These are phyloP conservation scores for Melanotaenia nigrans DNA, from an alignment of 2,797 vertebrate species.

Conservation along the genomic window DNA sequence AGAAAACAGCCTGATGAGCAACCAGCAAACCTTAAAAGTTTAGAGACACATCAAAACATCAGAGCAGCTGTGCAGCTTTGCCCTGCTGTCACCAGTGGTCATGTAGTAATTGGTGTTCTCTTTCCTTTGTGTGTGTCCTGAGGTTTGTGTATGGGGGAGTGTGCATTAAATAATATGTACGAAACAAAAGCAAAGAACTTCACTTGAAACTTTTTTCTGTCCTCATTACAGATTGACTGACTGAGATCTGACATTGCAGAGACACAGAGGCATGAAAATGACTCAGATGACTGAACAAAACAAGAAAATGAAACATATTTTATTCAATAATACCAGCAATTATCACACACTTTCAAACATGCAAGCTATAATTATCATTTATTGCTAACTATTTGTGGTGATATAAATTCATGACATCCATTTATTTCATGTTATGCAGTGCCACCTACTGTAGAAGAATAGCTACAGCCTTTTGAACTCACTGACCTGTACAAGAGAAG, in stretches of 20 bases:
- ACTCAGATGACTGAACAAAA: not conserved
- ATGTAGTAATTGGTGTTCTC: slow-evolving; percentile 38
- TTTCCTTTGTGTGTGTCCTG: not conserved
- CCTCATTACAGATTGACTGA: slow-evolving; percentile 51
- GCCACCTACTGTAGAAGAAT: slow-evolving; percentile 49
- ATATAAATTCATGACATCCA: not conserved
- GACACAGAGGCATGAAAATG: not conserved
- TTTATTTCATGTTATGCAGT: slow-evolving; percentile 31
- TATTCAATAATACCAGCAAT: not conserved
- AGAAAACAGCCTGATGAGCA: slow-evolving; percentile 1
- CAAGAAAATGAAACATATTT: no score
- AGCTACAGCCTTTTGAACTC: slow-evolving; percentile 38
- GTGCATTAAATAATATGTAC: not conserved
- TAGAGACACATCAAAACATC: slow-evolving; percentile 40
- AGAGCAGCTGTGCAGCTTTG: slow-evolving; percentile 34
- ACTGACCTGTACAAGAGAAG: slow-evolving; percentile 22
- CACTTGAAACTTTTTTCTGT: slow-evolving; percentile 17
- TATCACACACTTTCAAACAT: not conserved
- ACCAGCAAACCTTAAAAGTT: slow-evolving; percentile 18
- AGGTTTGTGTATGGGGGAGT: not conserved
- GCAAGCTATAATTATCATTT: not conserved
- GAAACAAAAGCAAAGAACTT: slow-evolving; percentile 19
- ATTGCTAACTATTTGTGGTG: not conserved
- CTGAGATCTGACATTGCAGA: slow-evolving; percentile 38
- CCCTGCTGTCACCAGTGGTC: slow-evolving; percentile 34